phyloP scores from a whole-genome alignment of 2,113 vertebrate species.

The Eleginops maclovinus region DNA sequence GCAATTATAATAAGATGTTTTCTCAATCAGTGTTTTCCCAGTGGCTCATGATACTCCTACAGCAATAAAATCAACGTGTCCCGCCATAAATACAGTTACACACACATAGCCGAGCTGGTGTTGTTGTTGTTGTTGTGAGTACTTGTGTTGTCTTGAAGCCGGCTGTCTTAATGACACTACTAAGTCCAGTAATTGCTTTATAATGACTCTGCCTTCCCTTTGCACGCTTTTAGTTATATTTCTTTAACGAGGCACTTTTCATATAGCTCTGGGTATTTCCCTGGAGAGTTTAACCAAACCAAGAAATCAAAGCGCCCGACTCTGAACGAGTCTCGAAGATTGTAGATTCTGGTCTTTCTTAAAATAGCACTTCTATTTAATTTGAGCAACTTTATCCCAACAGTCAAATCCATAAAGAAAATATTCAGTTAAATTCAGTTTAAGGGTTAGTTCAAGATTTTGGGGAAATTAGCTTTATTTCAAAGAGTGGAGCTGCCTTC shows the following conservation, averaged over 20 bases:
- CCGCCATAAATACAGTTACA: neutral
- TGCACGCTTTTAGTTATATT: conserved; percentile 22
- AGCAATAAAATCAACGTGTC: neutral
- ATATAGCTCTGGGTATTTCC: conserved; percentile 26
- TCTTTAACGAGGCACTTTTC: conserved; percentile 30
- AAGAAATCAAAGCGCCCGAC: conserved; percentile 19
- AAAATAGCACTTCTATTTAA: neutral
- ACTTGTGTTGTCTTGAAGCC: conserved; percentile 34
- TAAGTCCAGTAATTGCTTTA: conserved; percentile 53
- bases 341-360: neutral
- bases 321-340: neutral
- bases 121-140: conserved; percentile 15
- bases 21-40: conserved; percentile 20
- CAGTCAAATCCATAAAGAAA: neutral
- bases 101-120: neutral
- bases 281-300: neutral
- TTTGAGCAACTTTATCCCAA: neutral
- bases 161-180: conserved; percentile 44
- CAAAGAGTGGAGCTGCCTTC: neutral
- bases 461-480: neutral
- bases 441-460: neutral
- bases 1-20: conserved; percentile 36
- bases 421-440: neutral
- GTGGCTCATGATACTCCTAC: neutral
- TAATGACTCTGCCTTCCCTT: conserved; percentile 47